Evolutionary conservation across 2,113 vertebrate genomes (phyloP), one percentile per base, ranked within the genome.

Genomic region (Dicentrarchus labrax): DNA sequence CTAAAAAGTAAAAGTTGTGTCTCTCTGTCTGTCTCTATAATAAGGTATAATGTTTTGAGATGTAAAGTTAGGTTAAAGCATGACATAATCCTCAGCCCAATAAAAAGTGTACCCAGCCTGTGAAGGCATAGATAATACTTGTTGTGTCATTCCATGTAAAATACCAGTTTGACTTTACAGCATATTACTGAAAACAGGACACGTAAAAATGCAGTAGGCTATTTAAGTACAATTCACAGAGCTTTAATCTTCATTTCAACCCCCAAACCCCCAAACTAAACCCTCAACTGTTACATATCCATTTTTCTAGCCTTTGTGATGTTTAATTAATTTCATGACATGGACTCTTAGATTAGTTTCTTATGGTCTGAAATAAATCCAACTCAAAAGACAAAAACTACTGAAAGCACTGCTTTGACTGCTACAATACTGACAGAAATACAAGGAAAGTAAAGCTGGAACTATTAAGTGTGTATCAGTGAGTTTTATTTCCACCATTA

Each of bases 341-440:
- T 30, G 0, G 30, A 17, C 51, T 51, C 17, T n/a, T 39, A 45
- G 39, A 83, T 10, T 72, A 2, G 17, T 21, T 51, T 72, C 7
- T 5, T n/a, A 8, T 75, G 39, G 60, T 75, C 56, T 78, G 30
- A 71, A 78, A 57, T 50, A 68, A 48, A 70, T 64, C 66, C 39
- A 62, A 75, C 48, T 76, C 11, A 38, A 62, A 64, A 76, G 16
- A 80, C 19, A 66, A 13, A 87, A 12, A 24, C 17, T 16, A 54
- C 72, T 69, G 22, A 50, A 38, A 56, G 39, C 39, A 36, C 3
- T 30, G 47, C 22, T 66, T 43, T 50, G 11, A 43, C 57, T 66
- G 51, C 53, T n/a, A 45, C 13, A 60, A 54, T 56, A 38, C 17
- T 10, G 21, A 56, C 53, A 64, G 36, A 59, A 60, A 77, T 53